Percentiles rank a stretch among this genome's conserved stretches.
These are phyloP conservation scores for Helicoverpa zea DNA, from an alignment of 1,140 invertebrate species.

Conservation along the genomic window DNA sequence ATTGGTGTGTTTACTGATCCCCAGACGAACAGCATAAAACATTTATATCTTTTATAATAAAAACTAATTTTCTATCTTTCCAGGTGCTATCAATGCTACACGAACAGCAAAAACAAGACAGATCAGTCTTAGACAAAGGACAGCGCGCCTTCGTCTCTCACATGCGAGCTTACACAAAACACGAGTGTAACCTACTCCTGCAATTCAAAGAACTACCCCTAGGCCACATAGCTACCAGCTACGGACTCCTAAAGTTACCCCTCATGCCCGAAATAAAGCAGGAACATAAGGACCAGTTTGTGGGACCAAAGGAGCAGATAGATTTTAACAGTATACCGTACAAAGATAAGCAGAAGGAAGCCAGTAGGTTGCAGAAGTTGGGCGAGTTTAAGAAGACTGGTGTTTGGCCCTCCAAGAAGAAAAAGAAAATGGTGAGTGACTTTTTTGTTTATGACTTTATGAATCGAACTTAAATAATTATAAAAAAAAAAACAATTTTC, in stretches of 20 bases:
- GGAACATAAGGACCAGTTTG: slow-evolving; percentile 89
- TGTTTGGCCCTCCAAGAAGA: slow-evolving; percentile 91
- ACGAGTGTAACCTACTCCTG: slow-evolving; percentile 97
- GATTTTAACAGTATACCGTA: slow-evolving; percentile 94
- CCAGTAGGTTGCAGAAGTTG: slow-evolving; percentile 91
- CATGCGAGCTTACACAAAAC: slow-evolving; percentile 97
- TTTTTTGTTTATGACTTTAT: not conserved
- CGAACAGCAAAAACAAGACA: slow-evolving; percentile 89
- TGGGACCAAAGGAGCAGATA: slow-evolving; percentile 87
- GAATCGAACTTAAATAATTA: too few species aligned
- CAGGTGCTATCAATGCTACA: slow-evolving; percentile 85
- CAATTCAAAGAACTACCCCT: slow-evolving; percentile 96
- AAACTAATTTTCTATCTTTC: slow-evolving; percentile 34
- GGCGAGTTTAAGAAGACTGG: slow-evolving; percentile 92
- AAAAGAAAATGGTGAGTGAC: slow-evolving; percentile 85
- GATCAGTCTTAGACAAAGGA: slow-evolving; percentile 95
- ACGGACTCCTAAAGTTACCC: slow-evolving; percentile 96
- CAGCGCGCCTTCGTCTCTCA: slow-evolving; percentile 98
- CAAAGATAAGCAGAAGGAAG: slow-evolving; percentile 93
- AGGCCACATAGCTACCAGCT: slow-evolving; percentile 94
- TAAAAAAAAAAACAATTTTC: too few species aligned
- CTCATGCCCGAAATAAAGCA: slow-evolving; percentile 97
- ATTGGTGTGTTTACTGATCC: too few species aligned
- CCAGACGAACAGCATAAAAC: not conserved
- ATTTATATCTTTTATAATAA: not conserved